These are phyloP conservation scores for Macroteleia sp. DNA, from an alignment of 2,888 invertebrate genomes.

Conservation along the genomic window DNA sequence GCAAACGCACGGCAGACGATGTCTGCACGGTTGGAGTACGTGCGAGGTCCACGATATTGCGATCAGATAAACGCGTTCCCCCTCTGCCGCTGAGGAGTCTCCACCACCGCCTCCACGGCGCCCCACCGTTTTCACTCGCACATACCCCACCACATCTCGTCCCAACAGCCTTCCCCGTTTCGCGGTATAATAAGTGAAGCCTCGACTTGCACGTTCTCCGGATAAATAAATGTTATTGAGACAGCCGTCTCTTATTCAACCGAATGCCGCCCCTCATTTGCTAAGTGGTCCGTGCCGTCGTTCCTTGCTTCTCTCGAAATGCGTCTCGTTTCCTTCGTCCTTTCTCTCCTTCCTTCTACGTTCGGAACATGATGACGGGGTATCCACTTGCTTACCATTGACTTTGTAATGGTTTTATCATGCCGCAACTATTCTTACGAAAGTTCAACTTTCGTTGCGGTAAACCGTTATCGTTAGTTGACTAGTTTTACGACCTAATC, in stretches of 20 bases:
- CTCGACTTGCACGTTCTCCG: slow-evolving; percentile 54
- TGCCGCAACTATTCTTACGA: slow-evolving; percentile 3
- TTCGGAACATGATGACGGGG: slow-evolving; percentile 9
- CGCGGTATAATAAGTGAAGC: slow-evolving; percentile 56
- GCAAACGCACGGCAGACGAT: slow-evolving; percentile 48
- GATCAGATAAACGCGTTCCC: slow-evolving; percentile 75
- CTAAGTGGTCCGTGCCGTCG: slow-evolving; percentile 53
- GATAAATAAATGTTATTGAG: slow-evolving; percentile 63
- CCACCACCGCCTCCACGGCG: slow-evolving; percentile 42
- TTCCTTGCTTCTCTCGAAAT: slow-evolving; percentile 18
- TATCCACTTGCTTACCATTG: slow-evolving; percentile 19
- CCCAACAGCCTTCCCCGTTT: slow-evolving; percentile 68
- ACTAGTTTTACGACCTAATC: too few relatives aligned
- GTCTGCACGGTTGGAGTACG: slow-evolving; percentile 73
- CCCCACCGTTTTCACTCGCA: slow-evolving; percentile 53
- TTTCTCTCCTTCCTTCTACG: slow-evolving; percentile 4
- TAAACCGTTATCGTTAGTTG: too few relatives aligned
- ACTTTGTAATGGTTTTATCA: slow-evolving; percentile 32
- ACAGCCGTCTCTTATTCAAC: slow-evolving; percentile 58
- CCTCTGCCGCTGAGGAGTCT: slow-evolving; percentile 53
- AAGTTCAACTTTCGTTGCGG: not conserved
- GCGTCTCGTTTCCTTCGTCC: slow-evolving; percentile 11
- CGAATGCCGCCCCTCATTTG: slow-evolving; percentile 63
- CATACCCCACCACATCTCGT: slow-evolving; percentile 67
- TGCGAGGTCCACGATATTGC: slow-evolving; percentile 77